phyloP scores from a whole-genome alignment of 2,888 invertebrate species.

The Campoplex nolae region DNA sequence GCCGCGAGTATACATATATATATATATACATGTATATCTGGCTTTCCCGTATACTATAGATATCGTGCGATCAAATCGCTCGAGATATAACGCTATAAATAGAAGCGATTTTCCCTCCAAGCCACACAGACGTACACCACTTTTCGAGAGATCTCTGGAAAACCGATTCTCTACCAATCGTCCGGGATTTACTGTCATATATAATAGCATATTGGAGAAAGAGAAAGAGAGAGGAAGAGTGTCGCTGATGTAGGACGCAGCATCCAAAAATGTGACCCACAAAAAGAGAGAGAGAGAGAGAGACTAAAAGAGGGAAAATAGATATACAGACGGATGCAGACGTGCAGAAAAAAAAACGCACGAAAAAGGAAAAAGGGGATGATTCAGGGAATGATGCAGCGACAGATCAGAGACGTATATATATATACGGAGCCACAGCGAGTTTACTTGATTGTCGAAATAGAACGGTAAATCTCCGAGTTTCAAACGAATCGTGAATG shows the following conservation, averaged over 20 bases:
- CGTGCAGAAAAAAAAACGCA: neutral
- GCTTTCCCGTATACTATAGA: neutral
- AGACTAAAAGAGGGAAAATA: neutral
- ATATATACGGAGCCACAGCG: neutral
- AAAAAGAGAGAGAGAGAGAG: conserved; percentile 12
- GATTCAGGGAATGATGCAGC: conserved; percentile 1
- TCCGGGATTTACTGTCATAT: conserved; percentile 61
- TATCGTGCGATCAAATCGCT: conserved; percentile 26
- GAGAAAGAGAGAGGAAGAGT: neutral
- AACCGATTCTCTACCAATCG: conserved; percentile 69
- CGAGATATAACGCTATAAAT: conserved; percentile 46
- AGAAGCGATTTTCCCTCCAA: conserved; percentile 47
- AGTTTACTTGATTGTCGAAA: conserved; percentile 70
- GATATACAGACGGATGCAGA: neutral
- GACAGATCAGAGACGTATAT: neutral
- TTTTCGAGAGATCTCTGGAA: conserved; percentile 40
- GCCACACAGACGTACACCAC: conserved; percentile 8
- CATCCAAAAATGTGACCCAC: conserved; percentile 35
- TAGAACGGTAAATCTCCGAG: conserved; percentile 67
- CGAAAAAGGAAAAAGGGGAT: conserved; percentile 5
- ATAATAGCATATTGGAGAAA: conserved; percentile 38
- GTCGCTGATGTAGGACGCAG: conserved; percentile 22
- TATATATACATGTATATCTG: neutral
- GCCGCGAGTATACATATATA: neutral
- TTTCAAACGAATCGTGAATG: conserved; percentile 71